Evolutionary conservation across 2,888 invertebrate genomes (phyloP), one percentile per base, ranked within the genome.

Genomic region (Drosophila nr. perissopoda): DNA sequence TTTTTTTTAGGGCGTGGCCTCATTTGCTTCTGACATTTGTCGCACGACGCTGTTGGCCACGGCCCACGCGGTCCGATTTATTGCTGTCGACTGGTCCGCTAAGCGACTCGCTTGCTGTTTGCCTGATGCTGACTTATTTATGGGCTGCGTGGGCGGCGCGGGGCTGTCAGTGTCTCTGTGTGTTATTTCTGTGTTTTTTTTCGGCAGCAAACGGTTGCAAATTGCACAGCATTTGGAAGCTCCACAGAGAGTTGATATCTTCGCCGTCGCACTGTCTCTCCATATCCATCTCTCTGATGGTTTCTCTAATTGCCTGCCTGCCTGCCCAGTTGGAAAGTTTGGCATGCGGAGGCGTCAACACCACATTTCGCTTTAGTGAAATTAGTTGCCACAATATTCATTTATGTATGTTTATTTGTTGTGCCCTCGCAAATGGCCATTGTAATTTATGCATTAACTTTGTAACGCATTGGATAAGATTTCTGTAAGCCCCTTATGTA

Each of bases 151-250:
- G 86, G 88, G 91, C 89, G 54, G 66, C 13, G 79, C 45, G 52
- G 27, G 11, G 61, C 45, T 48, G 71, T 38, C 48, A 11, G 29
- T 18, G 33, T 38, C 52, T 36, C 42, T 27, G 16, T 60, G 25
- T 53, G 38, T 38, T 59, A 53, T 64, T 56, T 69, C 62, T 60
- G 58, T 42, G 51, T 57, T 61, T 66, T 31, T 70, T 87, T 87
- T 85, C 83, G 81, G 87, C 90, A 81, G 90, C 89, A 89, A 87
- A 90, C 87, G 89, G 86, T 87, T 89, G 86, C 89, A 87, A 87
- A 89, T 84, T 81, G 79, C 79, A 68, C 72, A 78, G 80, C 63
- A 68, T 81, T 79, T 73, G 69, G 69, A 53, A 73, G 77, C 64
- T 69, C 63, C 73, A 27, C 48, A 63, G 66, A 78, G 63, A 60